Percentiles rank a stretch among this genome's conserved stretches.
Conservation (phyloP, 2,888 invertebrate genomes). For the Hoplodrina blanda region DNA sequence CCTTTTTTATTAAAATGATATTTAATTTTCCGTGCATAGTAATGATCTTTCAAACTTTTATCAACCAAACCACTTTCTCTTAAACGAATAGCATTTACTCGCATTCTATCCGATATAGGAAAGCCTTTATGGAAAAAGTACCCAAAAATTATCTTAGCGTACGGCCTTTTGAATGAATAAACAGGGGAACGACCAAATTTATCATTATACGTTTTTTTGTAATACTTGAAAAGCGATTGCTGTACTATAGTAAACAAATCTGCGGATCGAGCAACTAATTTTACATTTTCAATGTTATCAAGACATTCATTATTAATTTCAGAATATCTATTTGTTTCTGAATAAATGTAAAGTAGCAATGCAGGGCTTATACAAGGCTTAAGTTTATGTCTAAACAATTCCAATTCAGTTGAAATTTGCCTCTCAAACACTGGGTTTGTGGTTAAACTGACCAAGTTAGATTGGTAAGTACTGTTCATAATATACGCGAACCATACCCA, state of each 20-base stretch:
- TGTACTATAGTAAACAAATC: conserved; percentile 15
- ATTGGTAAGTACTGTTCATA: conserved; percentile 65
- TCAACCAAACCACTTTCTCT: conserved; percentile 44
- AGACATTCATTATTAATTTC: conserved; percentile 27
- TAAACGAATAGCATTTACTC: conserved; percentile 25
- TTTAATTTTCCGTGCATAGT: conserved; percentile 31
- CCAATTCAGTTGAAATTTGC: conserved; percentile 56
- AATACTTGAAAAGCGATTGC: conserved; percentile 20
- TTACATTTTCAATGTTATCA: conserved; percentile 12
- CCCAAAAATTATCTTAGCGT: conserved; percentile 15
- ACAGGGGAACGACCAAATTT: conserved; percentile 26
- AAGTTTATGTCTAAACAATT: conserved; percentile 12
- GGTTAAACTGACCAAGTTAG: conserved; percentile 65
- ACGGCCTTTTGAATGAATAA: conserved; percentile 36
- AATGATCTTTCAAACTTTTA: conserved; percentile 40
- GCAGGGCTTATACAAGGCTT: conserved; percentile 40
- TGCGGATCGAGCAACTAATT: conserved; percentile 20
- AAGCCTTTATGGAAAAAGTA: conserved; percentile 56
- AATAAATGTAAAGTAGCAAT: not conserved
- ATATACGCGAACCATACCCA: conserved; percentile 76
- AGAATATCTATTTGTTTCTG: conserved; percentile 56
- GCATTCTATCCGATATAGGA: conserved; percentile 45
- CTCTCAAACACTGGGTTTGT: conserved; percentile 55
- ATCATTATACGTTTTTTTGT: conserved; percentile 24
- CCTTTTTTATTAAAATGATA: conserved; percentile 17